Evolutionary conservation across 2,797 vertebrate species (phyloP), one percentile per base, ranked within the genome.

Genomic region (Tamandua tetradactyla): DNA sequence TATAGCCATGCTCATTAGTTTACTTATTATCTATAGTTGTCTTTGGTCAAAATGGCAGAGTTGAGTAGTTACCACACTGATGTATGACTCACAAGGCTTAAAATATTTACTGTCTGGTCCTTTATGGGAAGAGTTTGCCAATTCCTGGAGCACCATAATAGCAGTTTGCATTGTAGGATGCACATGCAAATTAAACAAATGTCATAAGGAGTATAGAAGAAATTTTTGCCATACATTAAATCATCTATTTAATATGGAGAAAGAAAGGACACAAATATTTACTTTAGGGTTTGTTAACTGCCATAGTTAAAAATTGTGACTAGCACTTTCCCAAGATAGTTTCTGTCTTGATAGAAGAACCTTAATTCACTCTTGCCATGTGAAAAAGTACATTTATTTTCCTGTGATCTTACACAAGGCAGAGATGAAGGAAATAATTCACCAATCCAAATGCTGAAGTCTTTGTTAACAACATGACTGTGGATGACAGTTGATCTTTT

Each of bases 161-260:
- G 12, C 61, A 78, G 52, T 25, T 80, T 93, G 64, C 17, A 85
- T 49, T 75, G 62, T 86, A n/a, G 11, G 27, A 61, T 78, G 35
- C 49, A 78, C 2, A 74, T 80, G 35, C 49, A 95, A 79, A 89
- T 61, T 68, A 94, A 89, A 93, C 52, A 91, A 90, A 82, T 78
- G 37, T 62, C n/a, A 57, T 75, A 61, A 55, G 12, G 42, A n/a
- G 3, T 47, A 11, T 25, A 40, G 80, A 40, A 72, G 40, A 72
- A 75, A 78, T 44, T 69, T 69, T 91, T 72, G 83, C 23, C 30
- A 62, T 86, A 62, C 9, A 75, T 84, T 79, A 87, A 75, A 44
- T 90, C 55, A 80, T 25, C 74, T 89, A 20, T n/a, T 93, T 75
- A 44, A 68, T 59, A 78, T 42, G 57, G 32, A 88, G 30, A 69